Evolutionary conservation across 53 echinoderm and acorn worm genomes (phyloP), one percentile per base, ranked within the genome.

Genomic region (Antedon mediterranea): DNA sequence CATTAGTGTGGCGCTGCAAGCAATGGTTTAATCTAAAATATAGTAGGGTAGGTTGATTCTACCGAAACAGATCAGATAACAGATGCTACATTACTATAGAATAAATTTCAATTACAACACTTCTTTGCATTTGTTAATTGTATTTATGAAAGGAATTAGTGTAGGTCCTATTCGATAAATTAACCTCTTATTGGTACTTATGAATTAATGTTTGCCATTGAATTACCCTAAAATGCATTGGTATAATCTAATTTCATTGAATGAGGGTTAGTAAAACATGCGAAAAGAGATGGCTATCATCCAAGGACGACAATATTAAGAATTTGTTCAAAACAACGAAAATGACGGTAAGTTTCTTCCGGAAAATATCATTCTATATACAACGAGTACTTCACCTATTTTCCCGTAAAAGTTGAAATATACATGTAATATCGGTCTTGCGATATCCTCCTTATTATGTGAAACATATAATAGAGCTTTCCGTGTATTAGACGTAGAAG

Each of bases 241-340:
- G 57, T 57, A 57, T 57, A 57, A 26, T 18, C 57, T 15, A 8
- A 57, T 57, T 57, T 57, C 57, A 57, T 57, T 57, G 14, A 57
- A 57, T 57, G 57, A 57, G 57, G 57, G 57, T 57, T 57, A 57
- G 57, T 57, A 57, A 57, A 57, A 57, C 57, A 57, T 57, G 57
- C 57, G 23, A 57, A 57, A 23, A 57, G 57, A 57, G 57, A 57
- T 18, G 57, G n/a, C n/a, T n/a, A 57, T 23, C 57, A 57, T 6
- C 57, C 57, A 57, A 57, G 57, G 57, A 57, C 57, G 57, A 57
- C 14, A 57, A 57, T 57, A 57, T n/a, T n/a, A 57, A 57, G 57
- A 57, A 57, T 57, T 57, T 57, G 57, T 57, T 57, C 57, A 57
- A 57, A 57, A 57, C 57, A 57, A 57, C 57, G 57, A 57, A 57